These are phyloP conservation scores for Tetramorium parvispinum DNA, from an alignment of 1,140 invertebrate genomes.

Conservation along the genomic window DNA sequence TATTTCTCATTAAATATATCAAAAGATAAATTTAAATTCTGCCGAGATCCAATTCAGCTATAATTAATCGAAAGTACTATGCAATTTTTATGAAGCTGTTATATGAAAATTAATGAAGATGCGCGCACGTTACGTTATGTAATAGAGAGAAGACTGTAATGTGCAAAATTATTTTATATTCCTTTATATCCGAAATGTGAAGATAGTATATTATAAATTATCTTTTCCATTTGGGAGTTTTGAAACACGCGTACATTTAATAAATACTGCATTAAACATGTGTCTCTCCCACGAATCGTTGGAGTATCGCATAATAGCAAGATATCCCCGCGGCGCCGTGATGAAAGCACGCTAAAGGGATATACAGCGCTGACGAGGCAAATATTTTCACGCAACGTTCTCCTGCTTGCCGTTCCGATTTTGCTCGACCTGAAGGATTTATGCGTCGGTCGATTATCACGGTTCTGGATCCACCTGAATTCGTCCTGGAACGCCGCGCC, in stretches of 20 bases:
- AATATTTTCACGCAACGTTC: conserved; percentile 59
- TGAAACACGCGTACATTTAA: background rate
- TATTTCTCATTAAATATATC: conserved; percentile 22
- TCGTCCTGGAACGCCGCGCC: conserved; percentile 18
- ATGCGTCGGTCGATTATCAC: conserved; percentile 67
- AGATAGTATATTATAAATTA: background rate
- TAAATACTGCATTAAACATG: conserved; percentile 11
- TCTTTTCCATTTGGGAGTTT: background rate
- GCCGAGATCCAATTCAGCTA: background rate
- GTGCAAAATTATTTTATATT: background rate
- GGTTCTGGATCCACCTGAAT: conserved; percentile 58
- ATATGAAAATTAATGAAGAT: background rate
- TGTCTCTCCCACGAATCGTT: background rate
- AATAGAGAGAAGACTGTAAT: background rate
- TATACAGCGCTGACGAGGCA: conserved; percentile 8
- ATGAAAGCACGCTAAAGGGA: conserved; percentile 15
- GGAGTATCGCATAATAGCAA: conserved; percentile 20
- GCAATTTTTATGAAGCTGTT: conserved; percentile 10
- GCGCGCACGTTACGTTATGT: background rate
- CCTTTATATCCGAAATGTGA: conserved; percentile 8
- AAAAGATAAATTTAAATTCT: conserved; percentile 9
- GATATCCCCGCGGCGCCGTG: background rate
- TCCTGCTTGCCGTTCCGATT: conserved; percentile 42
- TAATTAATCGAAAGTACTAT: background rate
- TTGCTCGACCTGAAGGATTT: conserved; percentile 49